Evolutionary conservation across 2,113 vertebrate genomes (phyloP).

Genomic region (Proterorhinus semilunaris): DNA sequence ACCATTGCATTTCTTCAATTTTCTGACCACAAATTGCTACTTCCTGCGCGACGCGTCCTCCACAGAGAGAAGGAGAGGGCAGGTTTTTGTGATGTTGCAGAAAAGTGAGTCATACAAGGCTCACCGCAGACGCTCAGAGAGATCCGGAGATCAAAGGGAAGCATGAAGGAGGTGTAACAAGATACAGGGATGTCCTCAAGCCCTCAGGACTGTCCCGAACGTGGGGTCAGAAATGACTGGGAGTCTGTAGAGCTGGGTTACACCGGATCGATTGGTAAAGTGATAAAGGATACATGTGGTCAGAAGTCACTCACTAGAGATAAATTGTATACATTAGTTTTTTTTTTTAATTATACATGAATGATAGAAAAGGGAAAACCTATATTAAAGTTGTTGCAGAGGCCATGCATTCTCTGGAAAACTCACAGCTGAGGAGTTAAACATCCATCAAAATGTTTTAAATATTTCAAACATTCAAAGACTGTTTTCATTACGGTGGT

Average conservation of each 20-base stretch:
- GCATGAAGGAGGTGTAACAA: conserved; percentile 30
- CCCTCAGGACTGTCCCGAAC: conserved; percentile 1
- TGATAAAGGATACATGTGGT: neutral
- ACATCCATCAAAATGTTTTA: too few species aligned
- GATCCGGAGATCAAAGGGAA: conserved; percentile 44
- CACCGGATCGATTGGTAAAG: conserved; percentile 15
- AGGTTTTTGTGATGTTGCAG: conserved; percentile 16
- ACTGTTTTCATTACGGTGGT: too few species aligned
- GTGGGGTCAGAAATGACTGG: conserved; percentile 5
- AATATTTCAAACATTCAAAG: too few species aligned
- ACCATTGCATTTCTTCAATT: conserved; percentile 16
- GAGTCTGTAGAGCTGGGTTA: conserved; percentile 16
- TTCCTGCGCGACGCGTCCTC: conserved; percentile 15
- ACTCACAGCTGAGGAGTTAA: too few species aligned
- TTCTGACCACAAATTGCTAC: conserved; percentile 26
- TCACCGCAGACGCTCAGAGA: conserved; percentile 27
- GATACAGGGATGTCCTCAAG: conserved; percentile 45
- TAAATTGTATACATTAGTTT: neutral
- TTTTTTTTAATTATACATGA: neutral
- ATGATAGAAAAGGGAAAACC: neutral
- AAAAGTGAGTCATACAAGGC: conserved; percentile 28
- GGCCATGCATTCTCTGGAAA: too few species aligned
- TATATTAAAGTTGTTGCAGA: too few species aligned
- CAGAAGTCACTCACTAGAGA: neutral
- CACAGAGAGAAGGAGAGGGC: conserved; percentile 32